phyloP scores from a whole-genome alignment of 2,888 invertebrate genomes.

The Acleris emargana region DNA sequence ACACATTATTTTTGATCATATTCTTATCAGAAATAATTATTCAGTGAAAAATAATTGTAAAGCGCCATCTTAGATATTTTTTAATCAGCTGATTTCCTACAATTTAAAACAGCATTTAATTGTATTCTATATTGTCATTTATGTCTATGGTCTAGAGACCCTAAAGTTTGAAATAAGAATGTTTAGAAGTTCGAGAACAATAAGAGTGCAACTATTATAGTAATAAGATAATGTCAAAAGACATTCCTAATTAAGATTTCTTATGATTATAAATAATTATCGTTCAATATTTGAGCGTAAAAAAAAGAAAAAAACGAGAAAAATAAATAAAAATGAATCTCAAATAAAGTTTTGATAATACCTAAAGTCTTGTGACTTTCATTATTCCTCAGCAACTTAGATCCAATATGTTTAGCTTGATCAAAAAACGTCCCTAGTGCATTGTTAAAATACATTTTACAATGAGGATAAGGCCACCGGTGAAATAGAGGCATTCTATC shows the following conservation, averaged over 20 bases:
- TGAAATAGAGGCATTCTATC: too few species aligned
- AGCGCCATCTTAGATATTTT: too few species aligned
- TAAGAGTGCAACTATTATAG: slow-evolving; percentile 13
- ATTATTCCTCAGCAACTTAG: background rate
- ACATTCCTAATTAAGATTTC: slow-evolving; percentile 29
- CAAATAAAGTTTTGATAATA: slow-evolving; percentile 37
- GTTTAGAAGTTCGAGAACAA: slow-evolving; percentile 1
- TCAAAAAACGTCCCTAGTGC: too few species aligned
- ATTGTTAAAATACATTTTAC: too few species aligned
- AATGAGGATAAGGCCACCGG: too few species aligned
- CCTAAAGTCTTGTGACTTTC: slow-evolving; percentile 17
- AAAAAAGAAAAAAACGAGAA: slow-evolving; percentile 39
- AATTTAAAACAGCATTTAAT: too few species aligned
- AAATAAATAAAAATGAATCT: slow-evolving; percentile 43
- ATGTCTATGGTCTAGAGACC: slow-evolving; percentile 30
- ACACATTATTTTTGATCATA: too few species aligned
- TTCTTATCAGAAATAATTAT: too few species aligned
- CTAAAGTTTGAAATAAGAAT: slow-evolving; percentile 22
- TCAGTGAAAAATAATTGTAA: background rate
- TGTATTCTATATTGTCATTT: too few species aligned
- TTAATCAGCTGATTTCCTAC: too few species aligned
- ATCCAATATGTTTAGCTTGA: too few species aligned
- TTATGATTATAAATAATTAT: slow-evolving; percentile 17
- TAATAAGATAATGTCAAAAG: slow-evolving; percentile 18
- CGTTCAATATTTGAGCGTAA: slow-evolving; percentile 38